Percentiles rank a stretch among this genome's conserved stretches.
phyloP scores from a whole-genome alignment of 2,888 invertebrate genomes.

The Argyresthia goedartella region DNA sequence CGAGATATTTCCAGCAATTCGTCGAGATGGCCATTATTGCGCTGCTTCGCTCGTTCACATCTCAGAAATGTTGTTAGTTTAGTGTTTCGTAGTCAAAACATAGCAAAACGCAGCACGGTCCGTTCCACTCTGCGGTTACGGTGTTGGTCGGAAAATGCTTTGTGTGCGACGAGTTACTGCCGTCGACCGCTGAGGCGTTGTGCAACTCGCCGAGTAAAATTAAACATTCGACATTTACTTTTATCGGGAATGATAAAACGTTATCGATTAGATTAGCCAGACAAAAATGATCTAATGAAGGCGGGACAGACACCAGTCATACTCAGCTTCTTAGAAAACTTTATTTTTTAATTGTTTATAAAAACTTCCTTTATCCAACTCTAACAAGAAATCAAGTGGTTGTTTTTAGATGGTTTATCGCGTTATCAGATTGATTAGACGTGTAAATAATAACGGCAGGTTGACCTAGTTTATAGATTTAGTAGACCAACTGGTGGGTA shows the following conservation, averaged over 20 bases:
- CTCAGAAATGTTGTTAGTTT: slow-evolving; percentile 38
- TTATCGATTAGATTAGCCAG: background rate
- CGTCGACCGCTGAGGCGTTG: background rate
- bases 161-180: background rate
- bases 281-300: background rate
- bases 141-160: slow-evolving; percentile 28
- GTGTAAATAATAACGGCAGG: no score
- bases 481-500: no score
- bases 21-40: slow-evolving; percentile 55
- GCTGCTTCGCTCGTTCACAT: slow-evolving; percentile 42
- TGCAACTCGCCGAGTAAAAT: slow-evolving; percentile 50
- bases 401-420: no score
- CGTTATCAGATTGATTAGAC: no score
- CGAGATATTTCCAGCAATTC: slow-evolving; percentile 65
- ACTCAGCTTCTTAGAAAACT: background rate
- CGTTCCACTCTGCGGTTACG: slow-evolving; percentile 55
- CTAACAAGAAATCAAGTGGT: no score
- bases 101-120: slow-evolving; percentile 28
- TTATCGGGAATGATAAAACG: slow-evolving; percentile 14
- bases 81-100: slow-evolving; percentile 42
- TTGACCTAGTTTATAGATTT: no score
- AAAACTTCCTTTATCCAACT: no score
- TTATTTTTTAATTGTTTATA: no score
- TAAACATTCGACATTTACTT: slow-evolving; percentile 49
- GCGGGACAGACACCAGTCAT: background rate